Evolutionary conservation across 1,140 invertebrate genomes (phyloP), one percentile per base, ranked within the genome.

Genomic region (Nixonia krombeini): DNA sequence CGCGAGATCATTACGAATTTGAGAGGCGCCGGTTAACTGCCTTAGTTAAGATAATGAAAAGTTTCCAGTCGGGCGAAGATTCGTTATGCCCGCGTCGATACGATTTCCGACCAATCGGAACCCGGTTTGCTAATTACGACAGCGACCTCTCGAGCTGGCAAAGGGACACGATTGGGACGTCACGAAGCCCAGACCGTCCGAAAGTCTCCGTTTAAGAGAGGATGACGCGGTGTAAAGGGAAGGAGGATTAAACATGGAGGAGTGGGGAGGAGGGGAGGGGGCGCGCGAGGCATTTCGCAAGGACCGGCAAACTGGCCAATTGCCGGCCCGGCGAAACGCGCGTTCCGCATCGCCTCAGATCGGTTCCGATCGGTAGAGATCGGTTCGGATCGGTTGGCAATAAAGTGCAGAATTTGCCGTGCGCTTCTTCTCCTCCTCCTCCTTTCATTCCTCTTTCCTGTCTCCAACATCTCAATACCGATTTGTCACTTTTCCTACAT

Each of bases 241-340:
- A 57, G 55, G 57, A 68, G 65, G 65, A 72, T 65, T 65, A 65
- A 70, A 70, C 63, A 64, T 62, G 62, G 52, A 65, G 42, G 47
- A 21, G 26, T 23, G 47, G 29, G 40, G 40, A 44, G 53, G 41
- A 41, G 33, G 50, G 68, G 52, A 42, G 35, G 44, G 21, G n/a
- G n/a, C n/a, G 35, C 66, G 58, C 41, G 72, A 70, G 69, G 58
- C 68, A 75, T 76, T 74, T 71, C 47, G 70, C 80, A n/a, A n/a
- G 79, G 76, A 73, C 52, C 65, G 46, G 78, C 79, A 77, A 83
- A 81, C 78, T 84, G 82, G 82, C 81, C 82, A 84, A 83, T 83
- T 80, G 79, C 73, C 75, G 66, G 76, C 79, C 76, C 80, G 80
- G 73, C 74, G 64, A 76, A 79, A 78, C 72, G 47, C 68, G 71